A percentile compares a stretch with the other conserved stretches of the same genome.
Evolutionary conservation across 2,888 invertebrate genomes (phyloP).

Genomic region (Stenotaenia linearis): DNA sequence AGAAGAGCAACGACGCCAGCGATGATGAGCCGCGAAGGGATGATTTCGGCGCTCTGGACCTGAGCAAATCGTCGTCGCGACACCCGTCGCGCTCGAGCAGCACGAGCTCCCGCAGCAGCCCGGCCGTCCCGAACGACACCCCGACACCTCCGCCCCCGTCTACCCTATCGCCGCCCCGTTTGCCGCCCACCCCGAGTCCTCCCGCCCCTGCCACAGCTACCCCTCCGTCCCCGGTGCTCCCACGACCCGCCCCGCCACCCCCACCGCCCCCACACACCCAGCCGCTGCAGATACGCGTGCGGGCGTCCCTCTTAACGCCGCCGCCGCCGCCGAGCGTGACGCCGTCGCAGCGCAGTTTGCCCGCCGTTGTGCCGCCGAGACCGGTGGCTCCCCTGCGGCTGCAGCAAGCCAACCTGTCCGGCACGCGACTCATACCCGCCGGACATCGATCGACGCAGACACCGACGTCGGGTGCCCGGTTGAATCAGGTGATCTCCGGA

Average conservation of each 20-base stretch:
- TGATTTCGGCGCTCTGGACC: constrained; percentile 30
- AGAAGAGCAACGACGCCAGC: neutral
- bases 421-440: constrained; percentile 31
- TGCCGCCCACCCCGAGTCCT: constrained; percentile 9
- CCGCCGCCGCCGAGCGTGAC: neutral
- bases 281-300: constrained; percentile 21
- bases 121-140: neutral
- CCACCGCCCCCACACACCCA: neutral
- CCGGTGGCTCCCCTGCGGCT: neutral
- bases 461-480: constrained; percentile 4
- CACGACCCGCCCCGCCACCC: neutral
- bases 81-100: constrained; percentile 26
- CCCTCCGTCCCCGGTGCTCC: neutral
- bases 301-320: neutral
- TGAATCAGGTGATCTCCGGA: constrained; percentile 29
- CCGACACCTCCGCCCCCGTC: constrained; percentile 14
- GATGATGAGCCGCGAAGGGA: constrained; percentile 29
- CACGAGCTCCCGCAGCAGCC: constrained; percentile 31
- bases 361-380: neutral
- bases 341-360: neutral
- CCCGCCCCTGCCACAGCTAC: constrained; percentile 2
- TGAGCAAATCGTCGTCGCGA: constrained; percentile 21
- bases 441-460: constrained; percentile 32
- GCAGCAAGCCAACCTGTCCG: constrained; percentile 26
- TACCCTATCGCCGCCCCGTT: neutral